Evolutionary conservation across 2,888 invertebrate species (phyloP).

Genomic region (Macaria liturata): DNA sequence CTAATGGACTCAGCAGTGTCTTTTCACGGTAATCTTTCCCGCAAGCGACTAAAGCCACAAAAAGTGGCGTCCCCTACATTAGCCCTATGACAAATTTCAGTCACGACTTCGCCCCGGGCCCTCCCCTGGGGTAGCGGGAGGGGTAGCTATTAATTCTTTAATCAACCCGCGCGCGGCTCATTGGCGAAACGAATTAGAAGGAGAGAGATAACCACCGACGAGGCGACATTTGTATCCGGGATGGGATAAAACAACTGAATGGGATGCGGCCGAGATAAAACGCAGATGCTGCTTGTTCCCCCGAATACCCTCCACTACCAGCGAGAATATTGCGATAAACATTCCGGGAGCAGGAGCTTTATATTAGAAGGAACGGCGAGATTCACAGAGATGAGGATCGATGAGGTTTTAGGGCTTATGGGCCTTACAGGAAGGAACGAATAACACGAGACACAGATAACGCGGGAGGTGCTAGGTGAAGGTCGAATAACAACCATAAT

Average conservation of each 20-base stretch:
- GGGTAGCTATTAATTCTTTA: constrained; percentile 70
- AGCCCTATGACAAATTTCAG: constrained; percentile 58
- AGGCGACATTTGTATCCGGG: constrained; percentile 65
- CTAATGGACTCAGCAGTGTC: constrained; percentile 11
- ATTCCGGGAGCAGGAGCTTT: constrained; percentile 2
- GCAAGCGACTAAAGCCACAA: constrained; percentile 18
- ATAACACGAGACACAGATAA: background rate
- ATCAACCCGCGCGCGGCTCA: constrained; percentile 66
- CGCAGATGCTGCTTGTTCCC: constrained; percentile 12
- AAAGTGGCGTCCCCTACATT: constrained; percentile 29
- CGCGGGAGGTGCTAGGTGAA: background rate
- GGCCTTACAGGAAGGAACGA: background rate
- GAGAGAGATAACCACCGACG: constrained; percentile 62
- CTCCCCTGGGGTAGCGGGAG: constrained; percentile 34
- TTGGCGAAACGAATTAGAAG: constrained; percentile 67
- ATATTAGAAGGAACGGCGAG: constrained; percentile 13
- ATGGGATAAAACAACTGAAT: constrained; percentile 40
- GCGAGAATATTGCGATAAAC: constrained; percentile 5
- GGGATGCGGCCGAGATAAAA: constrained; percentile 20
- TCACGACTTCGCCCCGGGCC: constrained; percentile 46
- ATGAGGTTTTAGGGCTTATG: constrained; percentile 3
- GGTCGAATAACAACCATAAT: background rate
- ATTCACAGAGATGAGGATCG: constrained; percentile 9
- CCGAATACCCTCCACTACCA: background rate
- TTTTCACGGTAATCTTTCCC: constrained; percentile 16